Percentiles rank a stretch among this genome's conserved stretches.
These are phyloP conservation scores for Drosophila prolongata DNA, from an alignment of 2,888 invertebrate genomes.

Conservation along the genomic window DNA sequence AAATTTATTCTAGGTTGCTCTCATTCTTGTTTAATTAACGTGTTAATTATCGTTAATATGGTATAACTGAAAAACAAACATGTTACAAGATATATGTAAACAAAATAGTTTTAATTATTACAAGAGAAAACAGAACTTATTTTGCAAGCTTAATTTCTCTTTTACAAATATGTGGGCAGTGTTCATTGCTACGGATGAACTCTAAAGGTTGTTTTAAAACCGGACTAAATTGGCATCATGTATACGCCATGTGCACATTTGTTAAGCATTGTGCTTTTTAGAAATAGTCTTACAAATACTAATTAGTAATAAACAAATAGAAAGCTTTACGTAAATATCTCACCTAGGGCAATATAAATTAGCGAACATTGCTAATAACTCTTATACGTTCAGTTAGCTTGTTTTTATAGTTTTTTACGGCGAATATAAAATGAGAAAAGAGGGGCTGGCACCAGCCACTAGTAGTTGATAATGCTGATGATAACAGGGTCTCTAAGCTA, in stretches of 20 bases:
- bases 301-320: background rate
- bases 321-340: too few relatives aligned
- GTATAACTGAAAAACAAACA: too few relatives aligned
- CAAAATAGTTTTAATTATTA: too few relatives aligned
- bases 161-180: too few relatives aligned
- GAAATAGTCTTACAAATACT: background rate
- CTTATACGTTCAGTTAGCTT: background rate
- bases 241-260: slow-evolving; percentile 3
- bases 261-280: background rate
- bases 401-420: slow-evolving; percentile 1
- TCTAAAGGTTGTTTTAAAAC: background rate
- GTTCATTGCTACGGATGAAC: too few relatives aligned
- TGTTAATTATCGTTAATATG: too few relatives aligned
- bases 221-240: background rate
- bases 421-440: background rate
- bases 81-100: too few relatives aligned
- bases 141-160: too few relatives aligned
- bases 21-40: too few relatives aligned
- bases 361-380: slow-evolving; percentile 1
- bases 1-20: too few relatives aligned
- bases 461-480: slow-evolving; percentile 22
- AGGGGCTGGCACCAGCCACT: slow-evolving; percentile 8
- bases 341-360: background rate
- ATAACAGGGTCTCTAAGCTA: slow-evolving; percentile 30
- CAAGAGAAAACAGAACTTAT: too few relatives aligned